Base-by-base conservation (phyloP, 2,888 invertebrate genomes). In the Orchestes rusci region DNA sequence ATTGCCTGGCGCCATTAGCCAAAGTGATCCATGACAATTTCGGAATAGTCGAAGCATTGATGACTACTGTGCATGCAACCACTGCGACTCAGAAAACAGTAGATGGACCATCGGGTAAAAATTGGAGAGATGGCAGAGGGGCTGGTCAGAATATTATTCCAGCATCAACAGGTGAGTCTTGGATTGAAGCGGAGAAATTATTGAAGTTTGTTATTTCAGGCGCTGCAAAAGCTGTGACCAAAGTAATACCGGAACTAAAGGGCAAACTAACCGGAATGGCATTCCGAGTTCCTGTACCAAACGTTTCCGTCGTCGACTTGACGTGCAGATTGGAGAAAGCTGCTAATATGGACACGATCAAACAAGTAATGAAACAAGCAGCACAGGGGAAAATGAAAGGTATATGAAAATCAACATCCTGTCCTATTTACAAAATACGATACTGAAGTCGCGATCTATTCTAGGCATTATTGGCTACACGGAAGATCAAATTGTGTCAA, bases 261-360 rank as follows among this genome's bases (percentile, higher is more conserved):
- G 87, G 75, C 52, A 87, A 85, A 66, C 63, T 90, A 59, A 78
- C 82, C 75, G 89, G 88, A 7, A 97, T 97, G 97, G 96, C 97
- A 55, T 99, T 99, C 89, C 87, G 97, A 68, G 97, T 99, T 13
- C 97, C 97, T 33, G 87, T 87, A 40, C 82, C 93, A 48, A 93
- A 97, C 70, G 97, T 97, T 1, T 97, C 97, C 1, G 97, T 97
- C 37, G 97, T 99, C 19, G 97, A 99, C 70, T 77, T 99, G 62
- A 99, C 97, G 40, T 86, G 61, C 44, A 58, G 64, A 45, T 50
- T 62, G 27, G 59, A 59, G 32, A 97, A 96, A 70, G 82, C 80
- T 16, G 90, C 94, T 45, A 75, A 75, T 45, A 89, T 91, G 60
- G 94, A 93, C 39, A 83, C 83, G 37, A 95, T 96, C 71, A 94